Conservation (phyloP, 2,113 vertebrate species). For the Tupaia tana region DNA sequence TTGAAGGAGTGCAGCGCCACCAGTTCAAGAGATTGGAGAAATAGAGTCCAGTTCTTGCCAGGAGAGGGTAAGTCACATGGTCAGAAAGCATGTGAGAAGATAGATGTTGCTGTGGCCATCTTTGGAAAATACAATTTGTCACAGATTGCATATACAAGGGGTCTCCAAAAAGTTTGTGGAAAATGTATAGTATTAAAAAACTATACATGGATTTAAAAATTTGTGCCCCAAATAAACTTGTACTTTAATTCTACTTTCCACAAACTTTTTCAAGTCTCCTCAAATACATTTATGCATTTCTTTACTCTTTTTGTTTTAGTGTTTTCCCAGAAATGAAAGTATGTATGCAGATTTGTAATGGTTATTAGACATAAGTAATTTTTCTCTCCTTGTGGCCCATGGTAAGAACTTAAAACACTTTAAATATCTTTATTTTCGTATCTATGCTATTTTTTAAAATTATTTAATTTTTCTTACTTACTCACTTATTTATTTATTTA, state of each 20-base stretch:
- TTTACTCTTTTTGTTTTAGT: neutral
- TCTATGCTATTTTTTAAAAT: neutral
- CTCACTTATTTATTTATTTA: too few species aligned
- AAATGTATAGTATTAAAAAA: too few species aligned
- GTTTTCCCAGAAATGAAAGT: neutral
- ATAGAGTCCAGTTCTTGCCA: neutral
- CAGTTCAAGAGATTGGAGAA: neutral
- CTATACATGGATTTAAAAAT: too few species aligned
- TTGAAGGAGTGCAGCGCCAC: neutral
- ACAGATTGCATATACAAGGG: neutral
- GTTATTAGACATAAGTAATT: neutral
- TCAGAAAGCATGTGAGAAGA: neutral
- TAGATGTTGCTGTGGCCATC: neutral
- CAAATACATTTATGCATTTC: neutral
- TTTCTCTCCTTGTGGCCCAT: neutral
- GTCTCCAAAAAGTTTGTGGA: too few species aligned
- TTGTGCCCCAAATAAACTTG: too few species aligned
- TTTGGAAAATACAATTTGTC: neutral
- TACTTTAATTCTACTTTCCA: too few species aligned
- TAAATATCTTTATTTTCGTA: conserved; percentile 1
- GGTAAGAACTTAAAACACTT: neutral
- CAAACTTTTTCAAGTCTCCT: too few species aligned
- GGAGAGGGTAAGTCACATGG: neutral
- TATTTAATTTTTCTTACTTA: too few species aligned
- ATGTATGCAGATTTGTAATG: neutral